Evolutionary conservation across 2,113 vertebrate genomes (phyloP).

Genomic region (Sclerurus mexicanus): DNA sequence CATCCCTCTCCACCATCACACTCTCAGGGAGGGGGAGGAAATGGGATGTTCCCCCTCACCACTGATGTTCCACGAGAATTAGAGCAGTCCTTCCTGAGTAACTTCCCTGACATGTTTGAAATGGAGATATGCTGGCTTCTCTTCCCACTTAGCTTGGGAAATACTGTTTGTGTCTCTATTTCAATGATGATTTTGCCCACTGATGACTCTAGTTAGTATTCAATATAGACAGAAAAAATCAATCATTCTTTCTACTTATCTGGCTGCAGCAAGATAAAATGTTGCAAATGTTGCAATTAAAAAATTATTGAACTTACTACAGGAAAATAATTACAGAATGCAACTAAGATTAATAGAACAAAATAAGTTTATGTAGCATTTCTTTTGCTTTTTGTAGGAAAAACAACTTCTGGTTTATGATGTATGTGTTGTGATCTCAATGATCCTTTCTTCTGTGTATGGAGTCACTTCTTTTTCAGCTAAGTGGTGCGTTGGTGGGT

Average conservation of each 20-base stretch:
- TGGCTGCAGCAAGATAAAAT: not conserved
- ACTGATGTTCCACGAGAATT: not conserved
- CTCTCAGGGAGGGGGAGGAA: not conserved
- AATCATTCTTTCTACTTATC: not conserved
- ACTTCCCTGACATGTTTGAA: not conserved
- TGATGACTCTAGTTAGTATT: not conserved
- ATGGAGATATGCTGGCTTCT: not conserved
- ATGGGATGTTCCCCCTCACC: fast-evolving
- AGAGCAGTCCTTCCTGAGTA: not conserved
- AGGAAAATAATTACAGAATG: not conserved
- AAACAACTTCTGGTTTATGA: not conserved
- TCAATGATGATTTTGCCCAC: not conserved
- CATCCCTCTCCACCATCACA: not conserved
- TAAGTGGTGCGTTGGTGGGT: not conserved
- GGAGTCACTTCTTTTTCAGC: not conserved
- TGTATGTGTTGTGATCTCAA: not conserved
- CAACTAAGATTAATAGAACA: not conserved
- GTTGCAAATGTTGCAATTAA: not conserved
- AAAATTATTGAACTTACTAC: not conserved
- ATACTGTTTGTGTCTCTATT: not conserved
- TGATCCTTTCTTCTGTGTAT: not conserved
- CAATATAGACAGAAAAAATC: not conserved
- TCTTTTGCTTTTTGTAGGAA: not conserved
- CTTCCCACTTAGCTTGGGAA: not conserved
- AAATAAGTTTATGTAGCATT: not conserved